Base-by-base conservation (phyloP, 1,140 invertebrate genomes). In the Zaprionus lachaisei region DNA sequence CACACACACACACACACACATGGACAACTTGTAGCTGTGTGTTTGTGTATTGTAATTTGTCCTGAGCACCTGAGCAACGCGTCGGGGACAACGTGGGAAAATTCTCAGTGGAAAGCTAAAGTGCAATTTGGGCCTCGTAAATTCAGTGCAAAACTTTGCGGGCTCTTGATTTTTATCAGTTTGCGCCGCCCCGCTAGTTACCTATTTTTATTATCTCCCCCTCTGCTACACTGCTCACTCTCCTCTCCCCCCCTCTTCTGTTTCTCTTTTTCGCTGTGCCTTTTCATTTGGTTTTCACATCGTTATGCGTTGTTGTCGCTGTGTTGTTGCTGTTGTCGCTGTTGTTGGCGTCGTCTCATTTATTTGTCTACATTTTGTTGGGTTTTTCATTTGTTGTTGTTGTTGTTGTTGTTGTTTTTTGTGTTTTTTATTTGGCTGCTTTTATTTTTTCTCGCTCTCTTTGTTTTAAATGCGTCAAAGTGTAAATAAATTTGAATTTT, bases 401-500 rank as follows among this genome's bases (percentile, higher is more conserved):
- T 76, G 57, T 81, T 77, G 68, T 57, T 76, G 57, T 58, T 56
- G 60, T 69, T 61, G 67, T 78, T 64, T 44, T 81, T 77, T 72
- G 56, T 72, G 63, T 57, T 58, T 77, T 65, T 62, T 57, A 26
- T 75, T 63, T 61, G 38, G 31, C 47, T 66, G 37, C 26, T 60
- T 69, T 67, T 73, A 34, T 64, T 72, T 66, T 72, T 73, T 49
- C 62, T 63, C 78, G 75, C 85, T 90, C 75, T 79, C 85, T 89
- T 83, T 90, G 84, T 77, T 81, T 89, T 85, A 89, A 89, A 89
- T 89, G 85, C 85, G 85, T 89, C 85, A 89, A 90, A 89, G 85
- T 89, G 85, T 89, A 89, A 89, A 89, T 89, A 89, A 89, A 89
- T 90, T 89, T 90, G 85, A 89, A 90, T 89, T 89, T 89, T 89